These are phyloP conservation scores for Holacanthella duospinosa DNA, from an alignment of 2,888 invertebrate species.

Conservation along the genomic window DNA sequence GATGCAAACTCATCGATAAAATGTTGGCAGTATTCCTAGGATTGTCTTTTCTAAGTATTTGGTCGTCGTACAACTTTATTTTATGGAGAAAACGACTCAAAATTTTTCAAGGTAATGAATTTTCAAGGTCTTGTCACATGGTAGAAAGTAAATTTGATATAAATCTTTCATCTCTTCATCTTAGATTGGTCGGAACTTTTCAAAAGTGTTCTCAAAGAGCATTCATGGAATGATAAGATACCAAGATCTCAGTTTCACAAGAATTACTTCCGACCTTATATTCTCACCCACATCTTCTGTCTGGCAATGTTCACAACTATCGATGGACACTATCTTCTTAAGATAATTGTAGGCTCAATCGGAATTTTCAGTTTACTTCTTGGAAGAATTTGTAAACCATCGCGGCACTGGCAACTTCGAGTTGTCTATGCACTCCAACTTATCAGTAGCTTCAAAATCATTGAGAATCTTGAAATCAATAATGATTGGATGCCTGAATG, in stretches of 20 bases:
- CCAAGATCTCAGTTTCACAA: background rate
- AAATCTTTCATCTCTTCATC: constrained; percentile 4
- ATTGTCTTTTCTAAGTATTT: background rate
- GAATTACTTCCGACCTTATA: constrained; percentile 2
- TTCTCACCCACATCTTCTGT: background rate
- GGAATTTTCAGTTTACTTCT: background rate
- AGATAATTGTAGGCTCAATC: background rate
- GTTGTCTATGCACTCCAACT: background rate
- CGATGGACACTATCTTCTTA: background rate
- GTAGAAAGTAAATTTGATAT: background rate
- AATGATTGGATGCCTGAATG: no score
- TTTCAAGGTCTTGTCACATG: no score
- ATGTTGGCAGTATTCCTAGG: background rate
- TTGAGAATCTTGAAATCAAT: no score
- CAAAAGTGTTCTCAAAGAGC: constrained; percentile 20
- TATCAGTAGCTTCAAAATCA: no score
- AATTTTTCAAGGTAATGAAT: constrained; percentile 29
- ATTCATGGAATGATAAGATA: constrained; percentile 14
- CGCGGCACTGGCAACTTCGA: background rate
- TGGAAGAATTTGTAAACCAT: background rate
- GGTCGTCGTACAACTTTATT: constrained; percentile 25
- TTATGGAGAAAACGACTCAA: constrained; percentile 19
- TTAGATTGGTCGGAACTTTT: constrained; percentile 33
- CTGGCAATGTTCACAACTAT: background rate
- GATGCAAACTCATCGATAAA: background rate